phyloP scores from a whole-genome alignment of 2,113 vertebrate species.

The Tenrec ecaudatus region DNA sequence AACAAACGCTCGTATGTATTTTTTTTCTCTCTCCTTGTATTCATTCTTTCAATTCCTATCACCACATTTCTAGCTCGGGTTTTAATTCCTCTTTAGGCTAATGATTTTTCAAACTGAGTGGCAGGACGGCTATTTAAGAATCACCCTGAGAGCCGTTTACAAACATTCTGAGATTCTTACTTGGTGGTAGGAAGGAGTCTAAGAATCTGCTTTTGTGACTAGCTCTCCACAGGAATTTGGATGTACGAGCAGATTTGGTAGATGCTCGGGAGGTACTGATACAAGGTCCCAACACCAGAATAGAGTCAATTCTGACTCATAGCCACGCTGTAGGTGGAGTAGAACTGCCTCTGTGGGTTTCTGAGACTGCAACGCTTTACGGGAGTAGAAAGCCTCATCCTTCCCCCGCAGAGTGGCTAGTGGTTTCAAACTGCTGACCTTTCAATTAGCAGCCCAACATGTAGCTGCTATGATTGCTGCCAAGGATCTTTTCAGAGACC shows the following conservation, averaged over 20 bases:
- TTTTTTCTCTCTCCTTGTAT: not conserved
- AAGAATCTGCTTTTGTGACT: constrained; percentile 7
- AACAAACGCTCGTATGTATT: not conserved
- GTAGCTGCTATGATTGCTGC: too few relatives aligned
- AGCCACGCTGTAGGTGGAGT: too few relatives aligned
- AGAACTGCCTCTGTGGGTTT: too few relatives aligned
- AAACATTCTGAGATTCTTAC: not conserved
- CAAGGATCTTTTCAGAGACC: not conserved
- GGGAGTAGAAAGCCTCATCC: too few relatives aligned
- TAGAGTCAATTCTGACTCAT: too few relatives aligned
- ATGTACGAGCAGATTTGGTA: not conserved
- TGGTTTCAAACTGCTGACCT: too few relatives aligned
- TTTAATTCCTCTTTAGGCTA: not conserved
- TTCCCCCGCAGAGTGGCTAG: too few relatives aligned
- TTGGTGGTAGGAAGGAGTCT: not conserved
- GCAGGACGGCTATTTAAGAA: not conserved
- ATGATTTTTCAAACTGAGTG: not conserved
- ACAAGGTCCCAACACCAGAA: not conserved
- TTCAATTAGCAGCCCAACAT: too few relatives aligned
- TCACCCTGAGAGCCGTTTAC: not conserved
- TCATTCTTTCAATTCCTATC: not conserved
- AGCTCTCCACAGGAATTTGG: not conserved
- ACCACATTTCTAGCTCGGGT: not conserved
- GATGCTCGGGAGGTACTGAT: not conserved
- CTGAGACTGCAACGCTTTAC: too few relatives aligned